Conservation (phyloP, 2,113 vertebrate species). For the Mirza zaza region DNA sequence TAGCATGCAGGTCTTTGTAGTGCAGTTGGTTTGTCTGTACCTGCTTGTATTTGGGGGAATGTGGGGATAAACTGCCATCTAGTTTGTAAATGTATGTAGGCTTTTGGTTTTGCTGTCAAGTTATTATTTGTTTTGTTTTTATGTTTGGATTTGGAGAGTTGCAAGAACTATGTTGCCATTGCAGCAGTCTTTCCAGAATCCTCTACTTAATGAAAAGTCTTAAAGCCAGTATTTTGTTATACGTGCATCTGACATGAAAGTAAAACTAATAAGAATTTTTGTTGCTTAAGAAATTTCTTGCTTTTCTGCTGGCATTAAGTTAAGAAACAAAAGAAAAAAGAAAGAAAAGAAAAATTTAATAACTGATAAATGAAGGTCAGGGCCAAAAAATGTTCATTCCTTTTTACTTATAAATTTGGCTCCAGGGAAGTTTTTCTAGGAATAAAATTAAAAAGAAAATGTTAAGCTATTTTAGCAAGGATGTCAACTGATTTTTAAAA, state of each 20-base stretch:
- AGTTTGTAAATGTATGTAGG: background rate
- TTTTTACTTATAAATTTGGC: background rate
- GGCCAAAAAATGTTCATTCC: background rate
- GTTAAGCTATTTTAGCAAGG: background rate
- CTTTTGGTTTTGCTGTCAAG: background rate
- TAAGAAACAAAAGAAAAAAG: background rate
- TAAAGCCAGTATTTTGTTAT: background rate
- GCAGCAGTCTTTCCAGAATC: background rate
- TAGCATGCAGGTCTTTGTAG: background rate
- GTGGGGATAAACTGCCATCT: background rate
- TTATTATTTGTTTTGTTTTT: background rate
- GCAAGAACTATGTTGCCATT: background rate
- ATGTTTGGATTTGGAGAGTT: background rate
- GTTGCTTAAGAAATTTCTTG: background rate
- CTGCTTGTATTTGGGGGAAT: too few relatives aligned
- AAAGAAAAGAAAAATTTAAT: background rate
- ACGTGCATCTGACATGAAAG: background rate
- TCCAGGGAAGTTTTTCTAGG: background rate
- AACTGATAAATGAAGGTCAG: background rate
- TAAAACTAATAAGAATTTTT: background rate
- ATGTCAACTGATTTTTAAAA: background rate
- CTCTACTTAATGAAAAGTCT: slow-evolving; percentile 2
- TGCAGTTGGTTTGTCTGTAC: too few relatives aligned
- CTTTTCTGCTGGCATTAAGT: background rate
- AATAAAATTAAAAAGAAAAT: background rate